Conservation (phyloP, 2,797 vertebrate species). For the Xenops minutus region DNA sequence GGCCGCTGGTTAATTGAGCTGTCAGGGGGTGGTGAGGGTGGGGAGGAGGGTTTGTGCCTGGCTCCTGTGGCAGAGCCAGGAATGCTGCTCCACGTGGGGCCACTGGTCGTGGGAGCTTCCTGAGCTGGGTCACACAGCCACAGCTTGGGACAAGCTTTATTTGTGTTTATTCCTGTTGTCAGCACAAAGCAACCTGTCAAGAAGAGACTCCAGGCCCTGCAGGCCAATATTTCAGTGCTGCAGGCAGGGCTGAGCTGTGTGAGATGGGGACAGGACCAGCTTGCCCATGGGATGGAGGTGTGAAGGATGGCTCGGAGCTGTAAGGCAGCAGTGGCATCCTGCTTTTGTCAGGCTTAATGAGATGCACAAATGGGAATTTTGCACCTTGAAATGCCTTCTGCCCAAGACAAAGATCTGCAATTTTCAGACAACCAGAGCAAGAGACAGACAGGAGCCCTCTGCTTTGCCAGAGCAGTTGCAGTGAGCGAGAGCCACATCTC, state of each 20-base stretch:
- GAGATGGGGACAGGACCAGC: fast-evolving
- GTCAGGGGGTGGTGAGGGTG: neutral
- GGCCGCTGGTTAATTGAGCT: conserved; percentile 25
- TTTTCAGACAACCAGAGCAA: neutral
- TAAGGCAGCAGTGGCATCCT: neutral
- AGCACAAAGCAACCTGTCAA: neutral
- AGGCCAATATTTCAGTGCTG: neutral
- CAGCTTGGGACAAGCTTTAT: neutral
- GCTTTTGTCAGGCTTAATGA: neutral
- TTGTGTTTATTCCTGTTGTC: neutral
- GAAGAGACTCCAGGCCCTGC: neutral
- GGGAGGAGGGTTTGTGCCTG: neutral
- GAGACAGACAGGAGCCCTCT: neutral
- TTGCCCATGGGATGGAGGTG: neutral
- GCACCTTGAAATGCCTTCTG: neutral
- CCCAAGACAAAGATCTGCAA: neutral
- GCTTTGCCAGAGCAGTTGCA: neutral
- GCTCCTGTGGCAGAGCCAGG: neutral
- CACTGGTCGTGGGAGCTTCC: neutral
- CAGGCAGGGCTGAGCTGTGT: neutral
- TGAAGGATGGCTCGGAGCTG: neutral
- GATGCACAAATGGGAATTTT: neutral
- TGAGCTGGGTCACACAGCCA: neutral
- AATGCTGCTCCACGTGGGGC: fast-evolving
- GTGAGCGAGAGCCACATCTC: neutral